Evolutionary conservation across 1,140 invertebrate species (phyloP).

Genomic region (Cecropterus lyciades): DNA sequence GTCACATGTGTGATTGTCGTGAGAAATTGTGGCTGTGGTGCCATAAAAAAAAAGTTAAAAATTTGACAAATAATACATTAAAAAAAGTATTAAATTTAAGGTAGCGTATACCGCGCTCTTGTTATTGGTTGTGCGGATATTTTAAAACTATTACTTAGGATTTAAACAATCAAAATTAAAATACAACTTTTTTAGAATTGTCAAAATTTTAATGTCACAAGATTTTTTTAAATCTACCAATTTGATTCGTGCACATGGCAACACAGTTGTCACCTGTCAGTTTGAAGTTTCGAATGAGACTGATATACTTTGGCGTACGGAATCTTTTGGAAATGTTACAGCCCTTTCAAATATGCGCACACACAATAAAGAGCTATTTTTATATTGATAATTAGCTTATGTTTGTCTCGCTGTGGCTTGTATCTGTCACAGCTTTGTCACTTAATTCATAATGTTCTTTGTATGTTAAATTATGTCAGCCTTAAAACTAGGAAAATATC

Average conservation of each 20-base stretch:
- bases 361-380: conserved; percentile 59
- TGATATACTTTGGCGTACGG: too few species aligned
- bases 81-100: conserved; percentile 80
- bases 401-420: conserved; percentile 65
- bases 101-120: conserved; percentile 58
- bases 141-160: conserved; percentile 24
- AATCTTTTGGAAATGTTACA: not conserved
- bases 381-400: conserved; percentile 72
- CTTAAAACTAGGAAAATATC: conserved; percentile 34
- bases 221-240: conserved; percentile 7
- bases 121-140: conserved; percentile 52
- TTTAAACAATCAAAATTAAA: conserved; percentile 9
- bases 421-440: conserved; percentile 64
- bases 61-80: conserved; percentile 81
- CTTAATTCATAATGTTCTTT: conserved; percentile 73
- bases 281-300: not conserved
- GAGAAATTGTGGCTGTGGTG: conserved; percentile 73
- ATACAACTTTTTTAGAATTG: not conserved
- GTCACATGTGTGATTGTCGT: conserved; percentile 65
- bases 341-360: conserved; percentile 40
- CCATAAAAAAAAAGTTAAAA: conserved; percentile 77
- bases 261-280: conserved; percentile 18
- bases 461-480: conserved; percentile 64
- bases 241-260: conserved; percentile 13
- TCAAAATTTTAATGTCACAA: too few species aligned